Evolutionary conservation across 1,140 invertebrate species (phyloP).

Genomic region (Pteromalus puparum): DNA sequence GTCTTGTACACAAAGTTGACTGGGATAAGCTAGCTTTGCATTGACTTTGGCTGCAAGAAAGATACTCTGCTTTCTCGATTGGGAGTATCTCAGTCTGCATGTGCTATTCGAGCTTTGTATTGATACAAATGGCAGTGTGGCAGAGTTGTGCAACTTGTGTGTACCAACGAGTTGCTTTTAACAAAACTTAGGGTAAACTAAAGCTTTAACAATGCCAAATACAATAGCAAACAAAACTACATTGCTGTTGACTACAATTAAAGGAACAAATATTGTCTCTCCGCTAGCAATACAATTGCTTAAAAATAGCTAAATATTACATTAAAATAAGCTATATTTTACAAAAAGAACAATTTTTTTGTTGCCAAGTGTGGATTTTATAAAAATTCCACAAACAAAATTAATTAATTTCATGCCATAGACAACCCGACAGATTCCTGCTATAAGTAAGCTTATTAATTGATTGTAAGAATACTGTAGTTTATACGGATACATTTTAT

Average conservation of each 20-base stretch:
- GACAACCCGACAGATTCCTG: background rate
- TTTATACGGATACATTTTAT: constrained; percentile 50
- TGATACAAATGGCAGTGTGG: background rate
- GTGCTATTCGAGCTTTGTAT: background rate
- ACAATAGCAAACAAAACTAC: constrained; percentile 50
- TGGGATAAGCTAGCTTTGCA: background rate
- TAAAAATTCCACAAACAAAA: constrained; percentile 22
- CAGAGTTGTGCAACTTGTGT: constrained; percentile 24
- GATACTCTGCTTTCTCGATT: constrained; percentile 8
- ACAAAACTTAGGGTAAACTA: constrained; percentile 49
- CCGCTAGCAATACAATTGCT: constrained; percentile 16
- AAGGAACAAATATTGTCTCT: constrained; percentile 50
- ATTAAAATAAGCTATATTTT: constrained; percentile 37
- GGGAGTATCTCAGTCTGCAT: background rate
- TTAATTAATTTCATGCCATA: background rate
- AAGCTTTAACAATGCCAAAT: constrained; percentile 53
- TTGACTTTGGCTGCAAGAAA: background rate
- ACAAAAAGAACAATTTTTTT: constrained; percentile 42
- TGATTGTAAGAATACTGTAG: constrained; percentile 43
- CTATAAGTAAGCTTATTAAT: constrained; percentile 28
- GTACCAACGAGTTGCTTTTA: constrained; percentile 41
- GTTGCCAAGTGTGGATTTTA: background rate
- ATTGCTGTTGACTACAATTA: constrained; percentile 46
- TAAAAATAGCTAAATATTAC: constrained; percentile 19
- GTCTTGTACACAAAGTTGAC: constrained; percentile 29